Evolutionary conservation across 2,888 invertebrate species (phyloP), one percentile per base, ranked within the genome.

Genomic region (Cremastinae sp.): DNA sequence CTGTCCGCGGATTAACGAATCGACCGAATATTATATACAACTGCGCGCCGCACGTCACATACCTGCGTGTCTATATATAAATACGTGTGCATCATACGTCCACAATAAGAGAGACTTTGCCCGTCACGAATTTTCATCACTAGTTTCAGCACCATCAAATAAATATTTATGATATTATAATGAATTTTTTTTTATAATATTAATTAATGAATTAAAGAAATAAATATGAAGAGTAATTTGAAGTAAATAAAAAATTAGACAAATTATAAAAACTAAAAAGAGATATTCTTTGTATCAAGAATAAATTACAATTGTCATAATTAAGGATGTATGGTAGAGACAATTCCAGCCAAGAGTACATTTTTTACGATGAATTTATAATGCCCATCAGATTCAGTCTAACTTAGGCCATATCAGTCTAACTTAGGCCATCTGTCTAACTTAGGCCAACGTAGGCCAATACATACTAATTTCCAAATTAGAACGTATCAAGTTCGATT

Each of bases 1-100:
- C 61, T 70, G 75, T 75, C 66, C 71, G 62, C 56, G 71, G 71
- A 75, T 75, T 75, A 75, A 75, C 75, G 75, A 72, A 61, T 47
- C 62, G 66, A 68, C 54, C 38, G 65, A 14, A 36, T 70, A 36
- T 28, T 18, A 22, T 61, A 22, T 28, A 28, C 8, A 20, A 43
- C 28, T 59, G 12, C 12, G 9, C 45, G 14, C 0, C 8, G 7
- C n/a, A 2, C 58, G 8, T 43, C 43, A 28, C 43, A 43, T n/a
- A n/a, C 43, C 43, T 43, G 14, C 14, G 43, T 28, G 0, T n/a
- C n/a, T n/a, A n/a, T n/a, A 41, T 58, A 22, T n/a, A 51, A 20
- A 3, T 38, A 20, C 22, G 10, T 43, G 28, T 64, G 36, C 14
- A 41, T 38, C 51, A 9, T 45, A 9, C 49, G n/a, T 14, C 7